phyloP scores from a whole-genome alignment of 2,113 vertebrate species.

The Cyanoderma ruficeps region DNA sequence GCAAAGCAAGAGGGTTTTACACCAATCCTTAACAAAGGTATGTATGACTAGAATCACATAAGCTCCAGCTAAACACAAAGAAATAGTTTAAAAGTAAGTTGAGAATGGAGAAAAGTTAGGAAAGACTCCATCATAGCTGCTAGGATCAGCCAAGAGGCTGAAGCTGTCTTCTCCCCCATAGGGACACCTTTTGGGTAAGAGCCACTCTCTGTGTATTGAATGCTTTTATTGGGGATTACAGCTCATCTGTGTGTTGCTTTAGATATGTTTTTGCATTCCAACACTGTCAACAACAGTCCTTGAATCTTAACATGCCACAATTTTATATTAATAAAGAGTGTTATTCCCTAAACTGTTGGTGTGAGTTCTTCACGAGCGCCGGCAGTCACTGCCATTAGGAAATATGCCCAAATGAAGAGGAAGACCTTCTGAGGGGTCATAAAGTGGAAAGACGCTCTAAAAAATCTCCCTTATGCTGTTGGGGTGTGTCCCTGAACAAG shows the following conservation, averaged over 20 bases:
- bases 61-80: not conserved
- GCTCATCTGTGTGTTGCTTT: not conserved
- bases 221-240: not conserved
- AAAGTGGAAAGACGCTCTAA: not conserved
- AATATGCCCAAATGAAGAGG: not conserved
- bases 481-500: not conserved
- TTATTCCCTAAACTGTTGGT: not conserved
- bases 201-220: not conserved
- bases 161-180: accelerated
- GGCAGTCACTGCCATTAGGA: not conserved
- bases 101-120: not conserved
- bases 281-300: not conserved
- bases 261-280: not conserved
- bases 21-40: not conserved
- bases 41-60: not conserved
- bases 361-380: accelerated
- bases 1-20: not conserved
- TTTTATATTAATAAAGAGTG: not conserved
- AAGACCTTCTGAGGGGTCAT: not conserved
- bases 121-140: accelerated
- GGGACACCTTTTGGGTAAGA: not conserved
- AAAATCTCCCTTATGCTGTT: not conserved
- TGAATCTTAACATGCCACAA: not conserved
- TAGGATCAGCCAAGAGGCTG: not conserved
- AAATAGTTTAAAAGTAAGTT: not conserved